Conservation (phyloP, 1,140 invertebrate species). For the Drosophila persimilis region DNA sequence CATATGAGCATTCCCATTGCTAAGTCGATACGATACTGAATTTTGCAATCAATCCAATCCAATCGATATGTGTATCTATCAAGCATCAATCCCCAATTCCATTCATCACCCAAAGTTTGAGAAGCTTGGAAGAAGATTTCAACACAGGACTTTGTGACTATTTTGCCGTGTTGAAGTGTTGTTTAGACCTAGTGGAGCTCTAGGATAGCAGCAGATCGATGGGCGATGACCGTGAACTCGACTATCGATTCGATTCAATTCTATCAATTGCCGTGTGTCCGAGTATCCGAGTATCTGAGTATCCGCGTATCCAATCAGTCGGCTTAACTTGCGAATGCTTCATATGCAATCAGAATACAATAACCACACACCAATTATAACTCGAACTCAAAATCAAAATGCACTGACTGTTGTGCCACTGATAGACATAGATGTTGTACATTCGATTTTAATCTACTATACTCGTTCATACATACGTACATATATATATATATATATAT, state of each 20-base stretch:
- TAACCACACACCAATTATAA: slow-evolving; percentile 33
- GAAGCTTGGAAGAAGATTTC: slow-evolving; percentile 8
- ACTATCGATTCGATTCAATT: slow-evolving; percentile 2
- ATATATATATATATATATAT: not conserved
- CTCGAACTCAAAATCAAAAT: slow-evolving; percentile 23
- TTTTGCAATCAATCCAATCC: slow-evolving; percentile 34
- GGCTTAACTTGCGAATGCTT: slow-evolving; percentile 77
- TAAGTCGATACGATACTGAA: slow-evolving; percentile 76
- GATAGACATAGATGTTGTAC: slow-evolving; percentile 1
- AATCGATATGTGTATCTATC: slow-evolving; percentile 42
- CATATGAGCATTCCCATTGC: slow-evolving; percentile 78
- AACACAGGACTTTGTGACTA: slow-evolving; percentile 42
- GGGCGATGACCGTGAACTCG: slow-evolving; percentile 6
- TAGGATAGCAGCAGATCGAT: slow-evolving; percentile 4
- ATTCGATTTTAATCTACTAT: no score
- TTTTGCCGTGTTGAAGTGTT: no score
- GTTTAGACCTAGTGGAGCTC: slow-evolving; percentile 3
- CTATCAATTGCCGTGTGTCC: no score
- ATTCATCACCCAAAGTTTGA: slow-evolving; percentile 29
- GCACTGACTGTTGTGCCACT: slow-evolving; percentile 30
- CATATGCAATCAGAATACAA: slow-evolving; percentile 53
- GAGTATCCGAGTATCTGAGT: no score
- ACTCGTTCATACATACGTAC: not conserved
- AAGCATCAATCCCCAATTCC: slow-evolving; percentile 16
- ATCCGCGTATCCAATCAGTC: slow-evolving; percentile 44